Percentiles rank a stretch among this genome's conserved stretches.
These are phyloP conservation scores for Loriculus beryllinus DNA, from an alignment of 2,797 vertebrate genomes.

Conservation along the genomic window DNA sequence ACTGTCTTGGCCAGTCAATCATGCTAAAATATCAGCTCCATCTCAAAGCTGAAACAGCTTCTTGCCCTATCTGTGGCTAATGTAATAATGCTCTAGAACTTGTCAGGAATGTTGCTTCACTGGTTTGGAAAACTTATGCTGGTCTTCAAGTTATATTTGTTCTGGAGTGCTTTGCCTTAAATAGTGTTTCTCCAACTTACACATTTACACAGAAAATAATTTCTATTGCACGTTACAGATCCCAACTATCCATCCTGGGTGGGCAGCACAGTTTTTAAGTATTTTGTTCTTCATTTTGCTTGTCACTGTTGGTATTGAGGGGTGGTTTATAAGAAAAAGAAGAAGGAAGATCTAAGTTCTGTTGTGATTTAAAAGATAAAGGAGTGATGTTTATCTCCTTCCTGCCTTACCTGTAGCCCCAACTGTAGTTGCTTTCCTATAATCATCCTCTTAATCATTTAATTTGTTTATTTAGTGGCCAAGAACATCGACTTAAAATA, in stretches of 20 bases:
- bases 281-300: not conserved
- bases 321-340: not conserved
- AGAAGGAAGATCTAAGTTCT: not conserved
- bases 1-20: not conserved
- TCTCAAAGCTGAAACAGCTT: not conserved
- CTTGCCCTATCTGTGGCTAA: not conserved
- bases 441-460: not conserved
- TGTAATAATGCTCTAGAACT: not conserved
- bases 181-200: not conserved
- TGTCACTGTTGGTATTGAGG: not conserved
- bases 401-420: not conserved
- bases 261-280: not conserved
- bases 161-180: not conserved
- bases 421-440: not conserved
- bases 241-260: not conserved
- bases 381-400: not conserved
- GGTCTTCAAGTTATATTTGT: not conserved
- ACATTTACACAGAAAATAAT: not conserved
- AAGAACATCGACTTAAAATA: not conserved
- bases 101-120: not conserved
- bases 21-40: not conserved
- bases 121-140: rapidly evolving
- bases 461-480: not conserved
- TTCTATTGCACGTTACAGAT: not conserved
- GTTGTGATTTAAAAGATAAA: not conserved